phyloP scores from a whole-genome alignment of 1,140 invertebrate species.

The Anastrepha obliqua region DNA sequence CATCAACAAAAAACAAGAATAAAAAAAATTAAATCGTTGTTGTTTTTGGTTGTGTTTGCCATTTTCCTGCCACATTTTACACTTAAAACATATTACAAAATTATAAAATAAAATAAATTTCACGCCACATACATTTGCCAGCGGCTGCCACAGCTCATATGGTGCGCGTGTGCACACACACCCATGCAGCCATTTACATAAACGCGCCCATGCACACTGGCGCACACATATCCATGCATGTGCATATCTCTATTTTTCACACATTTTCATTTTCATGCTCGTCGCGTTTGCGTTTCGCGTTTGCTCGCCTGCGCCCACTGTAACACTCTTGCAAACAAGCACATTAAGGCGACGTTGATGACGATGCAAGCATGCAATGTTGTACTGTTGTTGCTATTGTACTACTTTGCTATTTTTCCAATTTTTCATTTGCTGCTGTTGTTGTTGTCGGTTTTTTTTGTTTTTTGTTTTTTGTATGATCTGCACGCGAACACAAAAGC shows the following conservation, averaged over 20 bases:
- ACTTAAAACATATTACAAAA: constrained; percentile 45
- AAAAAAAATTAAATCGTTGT: background rate
- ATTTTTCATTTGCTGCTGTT: background rate
- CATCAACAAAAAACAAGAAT: background rate
- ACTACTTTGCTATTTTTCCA: background rate
- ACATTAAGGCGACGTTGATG: constrained; percentile 27
- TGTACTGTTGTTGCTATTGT: background rate
- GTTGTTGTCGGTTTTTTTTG: background rate
- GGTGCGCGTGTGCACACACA: background rate
- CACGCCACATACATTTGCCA: constrained; percentile 41
- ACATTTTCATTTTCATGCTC: background rate
- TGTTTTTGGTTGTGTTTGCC: background rate
- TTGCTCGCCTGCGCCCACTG: constrained; percentile 3
- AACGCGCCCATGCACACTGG: background rate
- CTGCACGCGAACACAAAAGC: background rate
- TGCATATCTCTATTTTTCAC: background rate
- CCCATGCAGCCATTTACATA: background rate
- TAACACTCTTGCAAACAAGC: constrained; percentile 40
- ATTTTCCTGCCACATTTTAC: constrained; percentile 23
- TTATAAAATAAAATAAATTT: constrained; percentile 42
- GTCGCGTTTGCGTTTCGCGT: background rate
- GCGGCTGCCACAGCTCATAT: background rate
- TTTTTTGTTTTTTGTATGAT: background rate
- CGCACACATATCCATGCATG: background rate
- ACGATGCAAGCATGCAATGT: constrained; percentile 42